Evolutionary conservation across 2,113 vertebrate genomes (phyloP), one percentile per base, ranked within the genome.

Genomic region (Hippocampus comes): DNA sequence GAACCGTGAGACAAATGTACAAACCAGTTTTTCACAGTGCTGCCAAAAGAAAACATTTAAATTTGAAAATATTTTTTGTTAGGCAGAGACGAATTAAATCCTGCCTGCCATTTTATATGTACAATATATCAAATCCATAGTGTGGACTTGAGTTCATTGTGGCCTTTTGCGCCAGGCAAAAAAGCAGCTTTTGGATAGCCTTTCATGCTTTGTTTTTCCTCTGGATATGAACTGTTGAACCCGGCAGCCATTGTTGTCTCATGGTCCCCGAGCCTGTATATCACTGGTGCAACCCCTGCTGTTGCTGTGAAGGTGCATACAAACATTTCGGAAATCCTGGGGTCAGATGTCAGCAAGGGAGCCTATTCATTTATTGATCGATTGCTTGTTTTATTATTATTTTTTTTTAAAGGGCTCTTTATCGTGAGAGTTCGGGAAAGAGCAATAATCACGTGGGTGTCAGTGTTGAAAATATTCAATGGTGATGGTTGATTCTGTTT

Each of bases 191-290:
- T 64, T 64, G 21, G 38, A 11, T 43, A n/a, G 9, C 8, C 9
- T 43, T 11, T 21, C 63, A 8, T 11, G n/a, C 21, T 64, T 66
- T 65, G 41, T 65, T 66, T 66, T 48, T 46, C 63, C 23, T 66
- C 12, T 46, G n/a, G 12, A 66, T 66, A n/a, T 66, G 42, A 46
- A 66, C n/a, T 66, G 42, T 46, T 48, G 41, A 66, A 66, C 42
- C 63, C 63, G 4, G n/a, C 63, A 46, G 34, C 34, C 34, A 38
- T n/a, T 23, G 12, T 3, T 48, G 63, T 46, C 41, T 34, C 63
- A 46, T 5, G 41, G 21, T 66, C 63, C 63, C 63, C 7, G 12
- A 66, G 11, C 63, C n/a, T 23, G 41, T 25, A 6, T 14, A 46
- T 66, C 42, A 27, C 23, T 46, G 42, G n/a, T n/a, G 21, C 41